Evolutionary conservation across 2,113 vertebrate species (phyloP).

Genomic region (Aix galericulata): DNA sequence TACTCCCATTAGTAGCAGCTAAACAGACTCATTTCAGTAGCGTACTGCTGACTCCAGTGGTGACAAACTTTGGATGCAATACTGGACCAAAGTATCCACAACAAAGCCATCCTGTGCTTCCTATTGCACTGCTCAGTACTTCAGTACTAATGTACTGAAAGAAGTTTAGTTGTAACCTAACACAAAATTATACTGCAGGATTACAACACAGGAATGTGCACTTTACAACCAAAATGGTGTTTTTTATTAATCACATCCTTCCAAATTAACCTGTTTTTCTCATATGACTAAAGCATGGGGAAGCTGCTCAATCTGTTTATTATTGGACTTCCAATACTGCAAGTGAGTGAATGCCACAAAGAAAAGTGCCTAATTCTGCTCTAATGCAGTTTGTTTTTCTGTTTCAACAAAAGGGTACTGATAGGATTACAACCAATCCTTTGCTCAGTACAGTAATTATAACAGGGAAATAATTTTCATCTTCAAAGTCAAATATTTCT

Average conservation of each 20-base stretch:
- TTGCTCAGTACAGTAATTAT: neutral
- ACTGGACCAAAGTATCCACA: neutral
- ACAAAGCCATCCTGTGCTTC: neutral
- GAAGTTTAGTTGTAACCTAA: neutral
- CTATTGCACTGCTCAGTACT: neutral
- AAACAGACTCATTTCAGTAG: neutral
- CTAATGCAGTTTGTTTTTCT: neutral
- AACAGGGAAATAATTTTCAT: slow-evolving; percentile 19
- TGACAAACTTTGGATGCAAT: accelerated
- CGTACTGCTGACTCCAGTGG: neutral
- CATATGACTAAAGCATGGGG: neutral
- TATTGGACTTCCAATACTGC: neutral
- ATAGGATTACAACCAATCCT: neutral
- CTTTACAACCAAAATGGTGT: neutral
- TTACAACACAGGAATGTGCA: neutral
- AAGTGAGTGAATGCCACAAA: neutral
- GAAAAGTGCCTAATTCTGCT: neutral
- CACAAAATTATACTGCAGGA: neutral
- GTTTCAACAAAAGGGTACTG: neutral
- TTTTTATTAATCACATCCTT: neutral
- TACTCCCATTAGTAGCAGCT: accelerated
- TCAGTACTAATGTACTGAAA: neutral
- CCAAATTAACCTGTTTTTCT: neutral
- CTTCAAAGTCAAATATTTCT: slow-evolving; percentile 24
- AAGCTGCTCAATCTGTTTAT: neutral